These are phyloP conservation scores for Poecilobothrus nobilitatus DNA, from an alignment of 2,888 invertebrate species.

Conservation along the genomic window DNA sequence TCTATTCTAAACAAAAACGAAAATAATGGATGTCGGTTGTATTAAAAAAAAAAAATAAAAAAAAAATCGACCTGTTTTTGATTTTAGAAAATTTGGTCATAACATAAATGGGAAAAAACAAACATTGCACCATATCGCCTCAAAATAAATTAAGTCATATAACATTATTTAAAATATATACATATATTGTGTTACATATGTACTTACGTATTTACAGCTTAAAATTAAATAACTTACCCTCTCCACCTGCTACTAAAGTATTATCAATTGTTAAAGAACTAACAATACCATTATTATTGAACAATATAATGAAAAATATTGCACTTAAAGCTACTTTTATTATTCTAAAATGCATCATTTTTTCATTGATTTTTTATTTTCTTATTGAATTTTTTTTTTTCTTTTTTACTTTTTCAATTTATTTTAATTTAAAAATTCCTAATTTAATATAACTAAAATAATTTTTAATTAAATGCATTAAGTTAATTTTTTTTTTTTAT, in stretches of 20 bases:
- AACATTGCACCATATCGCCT: too few relatives aligned
- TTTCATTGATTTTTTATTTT: not conserved
- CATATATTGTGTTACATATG: too few relatives aligned
- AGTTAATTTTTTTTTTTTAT: not conserved
- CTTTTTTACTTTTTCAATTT: not conserved
- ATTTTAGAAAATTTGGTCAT: too few relatives aligned
- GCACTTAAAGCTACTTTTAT: not conserved
- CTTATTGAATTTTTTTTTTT: too few relatives aligned
- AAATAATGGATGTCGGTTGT: too few relatives aligned
- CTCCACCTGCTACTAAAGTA: conserved; percentile 4
- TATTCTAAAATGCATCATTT: not conserved
- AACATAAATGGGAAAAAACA: too few relatives aligned
- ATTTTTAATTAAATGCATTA: not conserved
- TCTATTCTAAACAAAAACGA: too few relatives aligned
- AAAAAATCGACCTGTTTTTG: too few relatives aligned
- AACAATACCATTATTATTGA: not conserved
- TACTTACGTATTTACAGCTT: too few relatives aligned
- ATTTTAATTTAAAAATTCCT: not conserved
- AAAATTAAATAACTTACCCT: not conserved
- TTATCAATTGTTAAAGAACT: not conserved
- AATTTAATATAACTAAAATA: not conserved
- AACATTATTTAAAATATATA: too few relatives aligned
- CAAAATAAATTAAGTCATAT: too few relatives aligned
- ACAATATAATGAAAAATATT: not conserved
- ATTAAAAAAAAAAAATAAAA: too few relatives aligned